Conservation (phyloP, 2,888 invertebrate genomes). For the Acrocyrtus sp. region DNA sequence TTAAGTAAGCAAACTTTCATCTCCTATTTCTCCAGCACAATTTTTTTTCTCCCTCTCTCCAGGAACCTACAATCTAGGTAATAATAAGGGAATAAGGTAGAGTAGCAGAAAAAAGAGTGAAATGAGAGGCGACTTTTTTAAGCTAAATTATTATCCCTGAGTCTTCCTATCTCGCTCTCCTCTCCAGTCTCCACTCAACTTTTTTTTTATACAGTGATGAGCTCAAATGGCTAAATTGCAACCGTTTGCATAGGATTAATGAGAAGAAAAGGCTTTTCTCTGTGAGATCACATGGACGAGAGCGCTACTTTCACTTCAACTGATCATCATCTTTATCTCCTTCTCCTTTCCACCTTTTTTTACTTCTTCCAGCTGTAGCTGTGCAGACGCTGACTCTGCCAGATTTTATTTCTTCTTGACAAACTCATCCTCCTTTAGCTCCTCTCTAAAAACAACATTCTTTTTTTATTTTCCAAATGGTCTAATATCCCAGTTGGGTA, state of each 20-base stretch:
- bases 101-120: slow-evolving; percentile 8
- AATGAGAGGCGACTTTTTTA: slow-evolving; percentile 40
- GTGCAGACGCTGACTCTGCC: background rate
- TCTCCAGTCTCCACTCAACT: slow-evolving; percentile 18
- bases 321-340: background rate
- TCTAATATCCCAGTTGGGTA: too few species aligned
- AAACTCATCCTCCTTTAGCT: background rate
- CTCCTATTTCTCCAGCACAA: background rate
- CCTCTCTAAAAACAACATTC: too few species aligned
- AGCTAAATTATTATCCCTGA: slow-evolving; percentile 36
- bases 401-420: background rate
- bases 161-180: too few species aligned
- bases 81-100: background rate
- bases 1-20: slow-evolving; percentile 9
- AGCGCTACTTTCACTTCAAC: background rate
- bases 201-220: slow-evolving; percentile 25
- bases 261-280: slow-evolving; percentile 2
- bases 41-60: too few species aligned
- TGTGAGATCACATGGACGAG: too few species aligned
- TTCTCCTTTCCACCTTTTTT: background rate
- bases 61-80: background rate
- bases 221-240: slow-evolving; percentile 43
- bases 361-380: background rate
- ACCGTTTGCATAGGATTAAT: slow-evolving; percentile 47
- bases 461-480: too few species aligned